Conservation (phyloP, 1,140 invertebrate genomes). For the Lepidurus packardi region DNA sequence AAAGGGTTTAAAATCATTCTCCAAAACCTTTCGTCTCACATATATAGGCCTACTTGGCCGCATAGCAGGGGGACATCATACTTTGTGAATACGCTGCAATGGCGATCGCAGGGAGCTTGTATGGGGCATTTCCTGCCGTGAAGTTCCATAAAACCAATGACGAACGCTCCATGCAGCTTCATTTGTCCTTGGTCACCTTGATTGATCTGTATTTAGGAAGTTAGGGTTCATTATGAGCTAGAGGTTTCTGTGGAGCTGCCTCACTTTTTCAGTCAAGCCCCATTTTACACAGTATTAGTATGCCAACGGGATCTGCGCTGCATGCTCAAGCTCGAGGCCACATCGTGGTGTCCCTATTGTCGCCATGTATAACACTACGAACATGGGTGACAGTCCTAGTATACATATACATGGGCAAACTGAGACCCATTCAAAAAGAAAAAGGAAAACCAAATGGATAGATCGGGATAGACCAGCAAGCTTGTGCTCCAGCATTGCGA, state of each 20-base stretch:
- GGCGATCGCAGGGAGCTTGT: background rate
- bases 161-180: conserved; percentile 7
- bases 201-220: conserved; percentile 1
- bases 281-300: background rate
- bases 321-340: background rate
- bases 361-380: conserved; percentile 4
- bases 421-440: background rate
- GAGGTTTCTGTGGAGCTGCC: background rate
- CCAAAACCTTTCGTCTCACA: background rate
- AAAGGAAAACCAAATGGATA: background rate
- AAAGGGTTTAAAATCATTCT: background rate
- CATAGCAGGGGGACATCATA: background rate
- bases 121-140: background rate
- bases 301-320: background rate
- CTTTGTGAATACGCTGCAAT: background rate
- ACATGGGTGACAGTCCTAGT: background rate
- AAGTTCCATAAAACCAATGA: background rate
- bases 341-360: background rate
- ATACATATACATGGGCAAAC: background rate
- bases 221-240: conserved; percentile 1
- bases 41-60: background rate
- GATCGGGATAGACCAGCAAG: background rate
- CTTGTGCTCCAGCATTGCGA: conserved; percentile 12
- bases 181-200: conserved; percentile 10
- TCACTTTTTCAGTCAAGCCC: background rate